phyloP scores from a whole-genome alignment of 2,888 invertebrate genomes.

The Lysandra bellargus region DNA sequence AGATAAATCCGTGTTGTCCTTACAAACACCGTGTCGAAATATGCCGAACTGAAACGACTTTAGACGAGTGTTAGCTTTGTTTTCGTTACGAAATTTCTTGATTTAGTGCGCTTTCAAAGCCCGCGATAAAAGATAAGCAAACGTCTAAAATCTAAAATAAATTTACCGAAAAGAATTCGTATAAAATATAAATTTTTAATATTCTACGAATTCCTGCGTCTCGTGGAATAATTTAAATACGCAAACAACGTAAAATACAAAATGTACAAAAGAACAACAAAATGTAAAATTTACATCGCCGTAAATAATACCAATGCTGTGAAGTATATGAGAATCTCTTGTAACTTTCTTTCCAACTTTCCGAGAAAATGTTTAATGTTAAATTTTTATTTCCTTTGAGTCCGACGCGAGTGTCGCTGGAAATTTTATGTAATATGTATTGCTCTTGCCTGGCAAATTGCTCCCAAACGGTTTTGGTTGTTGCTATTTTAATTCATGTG shows the following conservation, averaged over 20 bases:
- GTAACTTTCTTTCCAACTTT: conserved; percentile 56
- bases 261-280: neutral
- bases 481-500: neutral
- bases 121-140: too few relatives aligned
- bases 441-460: conserved; percentile 16
- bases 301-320: conserved; percentile 7
- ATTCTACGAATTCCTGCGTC: neutral
- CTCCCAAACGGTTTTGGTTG: neutral
- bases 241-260: neutral
- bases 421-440: neutral
- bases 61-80: too few relatives aligned
- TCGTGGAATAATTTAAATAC: neutral
- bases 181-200: neutral
- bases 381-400: conserved; percentile 55
- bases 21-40: too few relatives aligned
- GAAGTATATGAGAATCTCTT: neutral
- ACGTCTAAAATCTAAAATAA: too few relatives aligned
- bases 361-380: conserved; percentile 66
- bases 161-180: neutral
- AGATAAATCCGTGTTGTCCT: neutral
- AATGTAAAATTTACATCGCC: neutral
- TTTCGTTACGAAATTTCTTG: too few relatives aligned
- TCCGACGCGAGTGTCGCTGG: conserved; percentile 30
- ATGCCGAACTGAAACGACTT: too few relatives aligned
- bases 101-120: too few relatives aligned